Base-by-base conservation (phyloP, 2,888 invertebrate genomes). In the Drosophila siamana region DNA sequence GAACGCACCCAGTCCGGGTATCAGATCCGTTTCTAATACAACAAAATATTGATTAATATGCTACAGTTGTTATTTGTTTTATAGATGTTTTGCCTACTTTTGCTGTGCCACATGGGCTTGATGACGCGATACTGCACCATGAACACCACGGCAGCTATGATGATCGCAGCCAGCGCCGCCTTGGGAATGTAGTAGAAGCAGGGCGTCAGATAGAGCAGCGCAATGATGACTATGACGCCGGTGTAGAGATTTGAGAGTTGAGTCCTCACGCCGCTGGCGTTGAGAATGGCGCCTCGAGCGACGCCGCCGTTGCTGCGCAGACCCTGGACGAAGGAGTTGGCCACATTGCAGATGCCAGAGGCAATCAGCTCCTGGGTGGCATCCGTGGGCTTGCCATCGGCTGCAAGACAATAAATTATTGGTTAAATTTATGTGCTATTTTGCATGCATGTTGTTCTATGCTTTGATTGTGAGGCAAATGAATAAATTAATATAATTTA, bases 361-460 rank as follows among this genome's bases (percentile, higher is more conserved):
- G 98, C 97, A 71, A 98, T 94, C 86, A 98, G 94, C 93, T 98
- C 98, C 92, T 98, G 98, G 33, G 97, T 98, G 28, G 98, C 97
- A 92, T 98, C 97, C 54, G 98, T 95, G 47, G 96, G 94, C 89
- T 95, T 95, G 26, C 97, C 96, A 90, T 95, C 95, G 11, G 95
- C 94, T 94, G 73, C 11, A 24, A 7, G 0, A 16, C 8, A 40
- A 16, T 28, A n/a, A 38, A n/a, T n/a, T n/a, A n/a, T n/a, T n/a
- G n/a, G n/a, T n/a, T n/a, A n/a, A n/a, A n/a, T n/a, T n/a, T n/a
- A n/a, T n/a, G n/a, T n/a, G n/a, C n/a, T n/a, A n/a, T n/a, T n/a
- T n/a, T n/a, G n/a, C n/a, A n/a, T n/a, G n/a, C n/a, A n/a, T n/a
- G n/a, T n/a, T n/a, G n/a, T n/a, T n/a, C n/a, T n/a, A n/a, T n/a